A percentile compares a stretch with the other conserved stretches of the same genome.
Conservation (phyloP, 2,113 vertebrate genomes). For the Orcinus orca region DNA sequence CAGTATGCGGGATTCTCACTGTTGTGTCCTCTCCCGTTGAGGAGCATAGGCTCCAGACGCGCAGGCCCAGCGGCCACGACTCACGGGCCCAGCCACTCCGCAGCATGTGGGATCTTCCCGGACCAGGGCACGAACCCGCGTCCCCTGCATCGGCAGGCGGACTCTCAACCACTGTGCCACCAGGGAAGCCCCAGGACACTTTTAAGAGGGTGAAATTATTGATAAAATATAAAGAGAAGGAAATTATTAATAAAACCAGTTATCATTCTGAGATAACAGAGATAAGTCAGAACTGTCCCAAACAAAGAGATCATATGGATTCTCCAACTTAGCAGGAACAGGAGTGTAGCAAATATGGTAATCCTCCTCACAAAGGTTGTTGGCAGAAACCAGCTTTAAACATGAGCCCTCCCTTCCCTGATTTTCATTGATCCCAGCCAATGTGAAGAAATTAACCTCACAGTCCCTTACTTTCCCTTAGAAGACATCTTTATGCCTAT, state of each 20-base stretch:
- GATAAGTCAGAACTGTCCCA: background rate
- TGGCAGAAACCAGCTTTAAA: background rate
- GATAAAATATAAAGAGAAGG: background rate
- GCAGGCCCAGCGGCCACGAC: too few relatives aligned
- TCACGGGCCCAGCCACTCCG: too few relatives aligned
- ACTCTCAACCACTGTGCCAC: too few relatives aligned
- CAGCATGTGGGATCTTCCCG: too few relatives aligned
- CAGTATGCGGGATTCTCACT: too few relatives aligned
- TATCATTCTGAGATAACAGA: background rate
- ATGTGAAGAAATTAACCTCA: background rate
- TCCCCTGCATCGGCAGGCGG: too few relatives aligned
- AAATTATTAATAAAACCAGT: background rate
- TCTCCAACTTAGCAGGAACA: background rate
- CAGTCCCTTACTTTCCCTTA: background rate
- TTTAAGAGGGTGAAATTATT: background rate
- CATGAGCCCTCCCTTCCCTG: background rate
- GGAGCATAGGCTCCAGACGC: too few relatives aligned
- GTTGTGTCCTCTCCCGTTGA: too few relatives aligned
- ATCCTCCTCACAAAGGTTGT: background rate
- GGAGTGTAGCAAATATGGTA: background rate
- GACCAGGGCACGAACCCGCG: too few relatives aligned
- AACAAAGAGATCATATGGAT: background rate
- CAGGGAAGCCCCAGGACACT: background rate
- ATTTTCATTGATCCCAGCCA: background rate
- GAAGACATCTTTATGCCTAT: background rate